These are phyloP conservation scores for Perdita meconis DNA, from an alignment of 2,888 invertebrate species.

Conservation along the genomic window DNA sequence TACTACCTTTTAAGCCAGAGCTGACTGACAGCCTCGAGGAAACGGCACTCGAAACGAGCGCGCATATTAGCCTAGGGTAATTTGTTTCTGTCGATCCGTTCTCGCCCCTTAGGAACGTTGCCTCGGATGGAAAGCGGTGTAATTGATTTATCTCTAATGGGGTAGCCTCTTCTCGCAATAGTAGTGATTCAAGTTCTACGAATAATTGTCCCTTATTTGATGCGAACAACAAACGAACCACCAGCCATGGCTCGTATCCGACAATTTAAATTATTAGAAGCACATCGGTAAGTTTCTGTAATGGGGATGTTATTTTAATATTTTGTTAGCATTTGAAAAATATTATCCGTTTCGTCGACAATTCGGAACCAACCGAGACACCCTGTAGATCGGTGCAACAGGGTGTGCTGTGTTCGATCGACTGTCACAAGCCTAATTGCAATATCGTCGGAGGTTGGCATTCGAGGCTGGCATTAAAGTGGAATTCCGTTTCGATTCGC, in stretches of 20 bases:
- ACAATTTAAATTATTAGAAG: too few relatives aligned
- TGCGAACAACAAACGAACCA: too few relatives aligned
- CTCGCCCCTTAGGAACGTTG: background rate
- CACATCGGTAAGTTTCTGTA: too few relatives aligned
- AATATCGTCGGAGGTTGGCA: constrained; percentile 69
- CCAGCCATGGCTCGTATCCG: too few relatives aligned
- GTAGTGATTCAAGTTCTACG: background rate
- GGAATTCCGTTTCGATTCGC: constrained; percentile 68
- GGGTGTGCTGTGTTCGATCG: constrained; percentile 61
- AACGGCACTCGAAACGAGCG: constrained; percentile 8
- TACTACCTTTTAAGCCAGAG: constrained; percentile 18
- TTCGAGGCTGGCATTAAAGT: constrained; percentile 66
- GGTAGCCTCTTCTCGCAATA: background rate
- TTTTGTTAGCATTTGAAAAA: background rate
- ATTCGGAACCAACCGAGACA: constrained; percentile 21
- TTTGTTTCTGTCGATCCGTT: constrained; percentile 30
- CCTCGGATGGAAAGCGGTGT: background rate
- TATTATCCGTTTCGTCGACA: background rate
- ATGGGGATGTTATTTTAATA: too few relatives aligned
- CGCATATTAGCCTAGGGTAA: constrained; percentile 16
- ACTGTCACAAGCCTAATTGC: constrained; percentile 73
- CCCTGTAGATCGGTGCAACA: constrained; percentile 41
- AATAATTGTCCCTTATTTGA: constrained; percentile 5
- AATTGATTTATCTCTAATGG: constrained; percentile 21
- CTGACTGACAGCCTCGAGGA: constrained; percentile 10